Evolutionary conservation across 2,888 invertebrate genomes (phyloP).

Genomic region (Synergus gifuensis): DNA sequence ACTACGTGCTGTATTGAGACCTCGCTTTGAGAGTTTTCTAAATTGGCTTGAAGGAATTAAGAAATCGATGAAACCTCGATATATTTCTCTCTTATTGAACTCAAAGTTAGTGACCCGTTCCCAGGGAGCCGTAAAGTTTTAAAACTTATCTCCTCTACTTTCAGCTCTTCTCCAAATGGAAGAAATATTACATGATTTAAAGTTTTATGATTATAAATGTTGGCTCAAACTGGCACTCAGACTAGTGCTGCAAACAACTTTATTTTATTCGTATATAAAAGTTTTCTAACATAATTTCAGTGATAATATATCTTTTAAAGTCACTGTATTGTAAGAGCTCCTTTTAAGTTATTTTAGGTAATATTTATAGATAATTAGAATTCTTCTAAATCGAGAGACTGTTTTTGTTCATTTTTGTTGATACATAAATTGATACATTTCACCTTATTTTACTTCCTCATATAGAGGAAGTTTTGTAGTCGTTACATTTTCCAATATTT

Average conservation of each 20-base stretch:
- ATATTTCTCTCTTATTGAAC: conserved; percentile 26
- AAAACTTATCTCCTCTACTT: not conserved
- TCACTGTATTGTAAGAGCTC: too few relatives aligned
- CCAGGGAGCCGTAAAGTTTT: conserved; percentile 5
- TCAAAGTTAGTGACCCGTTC: conserved; percentile 28
- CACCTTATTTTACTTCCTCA: too few relatives aligned
- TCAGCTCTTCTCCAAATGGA: not conserved
- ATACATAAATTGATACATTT: too few relatives aligned
- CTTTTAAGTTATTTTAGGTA: too few relatives aligned
- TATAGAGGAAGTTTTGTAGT: too few relatives aligned
- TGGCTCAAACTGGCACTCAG: not conserved
- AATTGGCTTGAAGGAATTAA: conserved; percentile 24
- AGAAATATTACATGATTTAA: not conserved
- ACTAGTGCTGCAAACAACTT: not conserved
- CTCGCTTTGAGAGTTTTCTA: conserved; percentile 18
- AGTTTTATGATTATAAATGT: not conserved
- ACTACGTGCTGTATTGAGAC: not conserved
- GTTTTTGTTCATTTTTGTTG: too few relatives aligned
- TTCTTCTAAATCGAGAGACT: too few relatives aligned
- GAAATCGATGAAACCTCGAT: conserved; percentile 28
- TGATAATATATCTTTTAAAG: not conserved
- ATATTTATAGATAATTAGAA: too few relatives aligned
- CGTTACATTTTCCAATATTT: too few relatives aligned
- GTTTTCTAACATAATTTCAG: not conserved
- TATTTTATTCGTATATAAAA: not conserved